Evolutionary conservation across 2,113 vertebrate species (phyloP).

Genomic region (Ptilorrhoa leucosticta): DNA sequence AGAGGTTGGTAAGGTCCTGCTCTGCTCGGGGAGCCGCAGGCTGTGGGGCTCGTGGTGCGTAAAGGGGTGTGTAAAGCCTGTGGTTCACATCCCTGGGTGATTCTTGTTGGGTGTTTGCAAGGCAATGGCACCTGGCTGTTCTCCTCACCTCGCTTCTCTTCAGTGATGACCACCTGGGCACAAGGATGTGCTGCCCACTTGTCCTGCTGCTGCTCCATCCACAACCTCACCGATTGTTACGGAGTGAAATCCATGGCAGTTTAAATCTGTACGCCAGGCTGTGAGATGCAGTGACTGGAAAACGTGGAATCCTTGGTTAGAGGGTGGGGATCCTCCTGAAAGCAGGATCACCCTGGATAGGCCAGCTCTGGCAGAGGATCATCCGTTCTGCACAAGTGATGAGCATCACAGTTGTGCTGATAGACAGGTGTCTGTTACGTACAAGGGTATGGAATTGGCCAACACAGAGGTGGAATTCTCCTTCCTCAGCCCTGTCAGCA

Average conservation of each 20-base stretch:
- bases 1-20: neutral
- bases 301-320: neutral
- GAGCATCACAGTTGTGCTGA: neutral
- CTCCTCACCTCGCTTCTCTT: neutral
- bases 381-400: neutral
- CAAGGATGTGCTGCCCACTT: neutral
- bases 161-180: neutral
- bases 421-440: neutral
- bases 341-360: neutral
- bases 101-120: neutral
- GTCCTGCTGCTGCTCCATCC: neutral
- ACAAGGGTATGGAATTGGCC: neutral
- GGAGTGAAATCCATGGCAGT: neutral
- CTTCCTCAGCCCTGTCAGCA: neutral
- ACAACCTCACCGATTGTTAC: accelerated
- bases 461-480: neutral
- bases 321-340: neutral
- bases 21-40: accelerated
- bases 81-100: neutral
- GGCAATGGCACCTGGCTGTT: neutral
- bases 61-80: neutral
- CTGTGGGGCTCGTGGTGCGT: neutral
- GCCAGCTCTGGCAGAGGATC: neutral
- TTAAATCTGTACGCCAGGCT: neutral
- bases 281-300: neutral